These are phyloP conservation scores for Chaetura pelagica DNA, from an alignment of 2,113 vertebrate genomes.

Conservation along the genomic window DNA sequence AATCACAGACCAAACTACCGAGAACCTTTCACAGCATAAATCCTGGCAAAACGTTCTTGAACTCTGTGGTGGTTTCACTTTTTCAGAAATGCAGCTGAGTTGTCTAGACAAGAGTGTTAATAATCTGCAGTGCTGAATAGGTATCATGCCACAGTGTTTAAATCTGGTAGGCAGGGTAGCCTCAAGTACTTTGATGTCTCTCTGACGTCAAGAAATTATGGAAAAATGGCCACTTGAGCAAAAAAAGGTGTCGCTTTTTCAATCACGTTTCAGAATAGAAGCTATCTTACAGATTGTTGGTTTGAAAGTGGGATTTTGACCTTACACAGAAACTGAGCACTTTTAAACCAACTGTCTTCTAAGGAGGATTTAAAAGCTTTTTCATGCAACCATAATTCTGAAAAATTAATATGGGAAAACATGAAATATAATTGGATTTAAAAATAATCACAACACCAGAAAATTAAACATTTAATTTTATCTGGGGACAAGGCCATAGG, in stretches of 20 bases:
- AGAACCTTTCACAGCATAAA: neutral
- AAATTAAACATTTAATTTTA: neutral
- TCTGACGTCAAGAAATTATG: neutral
- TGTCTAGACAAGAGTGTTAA: neutral
- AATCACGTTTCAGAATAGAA: neutral
- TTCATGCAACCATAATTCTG: neutral
- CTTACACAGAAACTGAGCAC: neutral
- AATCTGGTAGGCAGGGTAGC: neutral
- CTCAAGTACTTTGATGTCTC: neutral
- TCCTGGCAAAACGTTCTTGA: neutral
- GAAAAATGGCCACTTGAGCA: neutral
- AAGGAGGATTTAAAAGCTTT: neutral
- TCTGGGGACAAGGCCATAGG: neutral
- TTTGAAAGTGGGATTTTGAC: neutral
- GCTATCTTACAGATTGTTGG: neutral
- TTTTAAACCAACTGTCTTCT: neutral
- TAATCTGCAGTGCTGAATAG: neutral
- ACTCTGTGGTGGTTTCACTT: neutral
- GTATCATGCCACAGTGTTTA: neutral
- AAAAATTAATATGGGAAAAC: neutral
- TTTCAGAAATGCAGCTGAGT: neutral
- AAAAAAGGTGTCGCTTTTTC: neutral
- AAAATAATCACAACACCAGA: neutral
- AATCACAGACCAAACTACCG: neutral
- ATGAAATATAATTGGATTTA: neutral